These are phyloP conservation scores for Spodoptera exigua DNA, from an alignment of 2,888 invertebrate genomes.

Conservation along the genomic window DNA sequence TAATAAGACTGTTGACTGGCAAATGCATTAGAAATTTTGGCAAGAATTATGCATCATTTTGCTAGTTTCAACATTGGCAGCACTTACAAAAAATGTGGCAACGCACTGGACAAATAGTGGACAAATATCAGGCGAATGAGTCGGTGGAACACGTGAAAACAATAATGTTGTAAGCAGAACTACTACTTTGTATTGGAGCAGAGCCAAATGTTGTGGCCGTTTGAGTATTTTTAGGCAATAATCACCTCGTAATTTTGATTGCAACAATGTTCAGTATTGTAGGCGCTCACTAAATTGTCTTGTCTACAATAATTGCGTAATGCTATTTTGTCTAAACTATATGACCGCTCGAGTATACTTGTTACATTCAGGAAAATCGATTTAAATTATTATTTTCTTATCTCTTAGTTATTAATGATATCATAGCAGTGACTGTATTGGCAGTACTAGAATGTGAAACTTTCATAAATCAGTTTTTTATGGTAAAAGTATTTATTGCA, in stretches of 20 bases:
- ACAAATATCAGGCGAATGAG: slow-evolving; percentile 21
- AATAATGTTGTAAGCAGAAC: slow-evolving; percentile 46
- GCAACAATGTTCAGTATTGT: slow-evolving; percentile 61
- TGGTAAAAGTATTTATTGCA: slow-evolving; percentile 36
- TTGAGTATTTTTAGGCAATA: slow-evolving; percentile 75
- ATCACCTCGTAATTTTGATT: slow-evolving; percentile 68
- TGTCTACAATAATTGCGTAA: slow-evolving; percentile 26
- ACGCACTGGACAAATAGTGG: slow-evolving; percentile 24
- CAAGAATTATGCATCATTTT: slow-evolving; percentile 6
- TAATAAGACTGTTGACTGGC: background rate
- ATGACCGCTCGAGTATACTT: slow-evolving; percentile 9
- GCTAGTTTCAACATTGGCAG: slow-evolving; percentile 9
- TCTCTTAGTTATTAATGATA: slow-evolving; percentile 31
- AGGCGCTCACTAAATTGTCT: slow-evolving; percentile 35
- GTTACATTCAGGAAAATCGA: slow-evolving; percentile 7
- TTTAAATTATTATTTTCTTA: slow-evolving; percentile 27
- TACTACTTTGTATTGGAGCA: slow-evolving; percentile 62
- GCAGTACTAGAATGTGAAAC: slow-evolving; percentile 44
- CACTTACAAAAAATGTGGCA: slow-evolving; percentile 28
- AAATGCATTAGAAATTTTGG: background rate
- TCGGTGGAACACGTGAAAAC: slow-evolving; percentile 42
- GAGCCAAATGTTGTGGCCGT: slow-evolving; percentile 68
- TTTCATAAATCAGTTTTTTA: slow-evolving; percentile 32
- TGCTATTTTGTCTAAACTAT: slow-evolving; percentile 29
- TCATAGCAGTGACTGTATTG: slow-evolving; percentile 30